phyloP scores from a whole-genome alignment of 1,140 invertebrate species.

The Brachionus koreanus region DNA sequence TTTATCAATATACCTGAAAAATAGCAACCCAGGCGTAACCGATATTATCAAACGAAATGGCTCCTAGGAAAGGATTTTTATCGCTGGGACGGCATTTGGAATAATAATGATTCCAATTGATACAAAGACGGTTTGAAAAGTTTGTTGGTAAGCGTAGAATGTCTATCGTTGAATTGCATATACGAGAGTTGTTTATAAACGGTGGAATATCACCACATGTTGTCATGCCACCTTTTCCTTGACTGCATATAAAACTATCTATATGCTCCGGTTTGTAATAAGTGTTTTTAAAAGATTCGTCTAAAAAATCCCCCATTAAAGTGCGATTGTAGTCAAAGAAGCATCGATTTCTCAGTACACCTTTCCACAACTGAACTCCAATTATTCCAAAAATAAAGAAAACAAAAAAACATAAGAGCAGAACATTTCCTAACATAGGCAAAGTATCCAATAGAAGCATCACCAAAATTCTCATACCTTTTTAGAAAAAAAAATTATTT shows the following conservation, averaged over 20 bases:
- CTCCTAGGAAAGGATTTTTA: slow-evolving; percentile 95
- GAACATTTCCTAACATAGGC: slow-evolving; percentile 96
- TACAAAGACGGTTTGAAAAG: slow-evolving; percentile 63
- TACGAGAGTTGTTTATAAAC: slow-evolving; percentile 61
- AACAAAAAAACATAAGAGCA: slow-evolving; percentile 97
- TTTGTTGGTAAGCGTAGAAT: slow-evolving; percentile 53
- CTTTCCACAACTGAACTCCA: slow-evolving; percentile 97
- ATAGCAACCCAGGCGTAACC: slow-evolving; percentile 99
- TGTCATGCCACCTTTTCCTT: slow-evolving; percentile 91
- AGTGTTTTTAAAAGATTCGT: slow-evolving; percentile 25
- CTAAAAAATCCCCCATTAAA: slow-evolving; percentile 10
- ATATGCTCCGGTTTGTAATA: slow-evolving; percentile 65
- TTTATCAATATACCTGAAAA: slow-evolving; percentile 78
- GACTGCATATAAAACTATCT: slow-evolving; percentile 94
- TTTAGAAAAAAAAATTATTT: neutral
- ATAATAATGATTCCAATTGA: slow-evolving; percentile 99
- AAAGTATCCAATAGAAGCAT: slow-evolving; percentile 97
- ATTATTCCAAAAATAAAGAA: slow-evolving; percentile 99
- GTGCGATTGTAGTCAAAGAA: slow-evolving; percentile 59
- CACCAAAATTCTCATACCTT: slow-evolving; percentile 85
- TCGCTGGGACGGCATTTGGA: slow-evolving; percentile 84
- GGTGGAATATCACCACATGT: slow-evolving; percentile 79
- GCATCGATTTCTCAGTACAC: slow-evolving; percentile 86
- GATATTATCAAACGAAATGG: slow-evolving; percentile 99
- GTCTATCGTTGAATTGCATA: slow-evolving; percentile 39